Conservation (phyloP, 30 jellyfish, hydroid and myxozoan genomes). For the Haliclystus octoradiatus region DNA sequence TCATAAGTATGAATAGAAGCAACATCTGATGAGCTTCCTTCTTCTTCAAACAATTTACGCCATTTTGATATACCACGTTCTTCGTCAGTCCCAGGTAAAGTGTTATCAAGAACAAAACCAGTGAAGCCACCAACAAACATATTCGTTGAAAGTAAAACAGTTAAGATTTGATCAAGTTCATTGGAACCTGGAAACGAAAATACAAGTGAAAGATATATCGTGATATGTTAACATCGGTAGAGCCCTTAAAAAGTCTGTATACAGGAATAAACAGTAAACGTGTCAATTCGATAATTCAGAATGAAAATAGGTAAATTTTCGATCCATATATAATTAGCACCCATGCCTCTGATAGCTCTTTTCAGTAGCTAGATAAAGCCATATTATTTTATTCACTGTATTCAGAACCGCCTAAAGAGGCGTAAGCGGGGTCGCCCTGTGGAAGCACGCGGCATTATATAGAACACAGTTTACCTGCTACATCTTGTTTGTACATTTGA, state of each 20-base stretch:
- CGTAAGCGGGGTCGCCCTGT: no score
- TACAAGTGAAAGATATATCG: not conserved
- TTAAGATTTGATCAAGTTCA: conserved; percentile 54
- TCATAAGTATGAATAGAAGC: conserved; percentile 90
- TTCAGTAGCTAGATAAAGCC: no score
- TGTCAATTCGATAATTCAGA: no score
- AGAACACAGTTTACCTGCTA: no score
- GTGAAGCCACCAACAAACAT: conserved; percentile 95
- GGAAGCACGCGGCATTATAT: no score
- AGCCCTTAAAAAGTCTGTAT: not conserved
- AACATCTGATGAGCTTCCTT: not conserved
- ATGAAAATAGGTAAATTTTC: no score
- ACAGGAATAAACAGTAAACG: no score
- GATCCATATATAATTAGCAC: no score
- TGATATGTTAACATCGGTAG: not conserved
- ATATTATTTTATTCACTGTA: no score
- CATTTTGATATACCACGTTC: conserved; percentile 86
- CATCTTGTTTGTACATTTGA: no score
- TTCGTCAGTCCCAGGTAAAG: conserved; percentile 83
- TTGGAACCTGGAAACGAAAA: conserved; percentile 24
- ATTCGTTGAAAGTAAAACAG: conserved; percentile 73
- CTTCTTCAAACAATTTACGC: conserved; percentile 32
- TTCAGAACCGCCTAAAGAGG: no score
- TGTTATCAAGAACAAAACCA: conserved; percentile 72
- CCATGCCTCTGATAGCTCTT: no score